These are phyloP conservation scores for Spisula solida DNA, from an alignment of 2,888 invertebrate genomes.

Conservation along the genomic window DNA sequence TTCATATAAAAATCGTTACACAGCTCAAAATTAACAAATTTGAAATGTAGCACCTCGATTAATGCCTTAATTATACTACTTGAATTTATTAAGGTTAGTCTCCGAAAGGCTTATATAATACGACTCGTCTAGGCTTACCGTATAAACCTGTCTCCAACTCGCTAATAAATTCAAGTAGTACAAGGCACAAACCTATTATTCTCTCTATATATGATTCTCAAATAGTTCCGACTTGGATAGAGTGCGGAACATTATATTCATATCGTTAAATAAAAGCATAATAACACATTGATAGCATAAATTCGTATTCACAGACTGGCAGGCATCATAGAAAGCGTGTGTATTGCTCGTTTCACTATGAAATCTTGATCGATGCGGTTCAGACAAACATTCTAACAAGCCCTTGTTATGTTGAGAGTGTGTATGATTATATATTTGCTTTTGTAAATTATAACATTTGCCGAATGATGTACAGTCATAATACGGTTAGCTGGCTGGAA, in stretches of 20 bases:
- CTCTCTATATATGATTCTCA: neutral
- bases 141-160: no score
- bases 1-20: no score
- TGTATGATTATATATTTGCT: slow-evolving; percentile 12
- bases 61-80: no score
- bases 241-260: neutral
- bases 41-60: neutral
- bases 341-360: neutral
- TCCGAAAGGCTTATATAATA: no score
- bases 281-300: neutral
- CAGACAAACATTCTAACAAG: neutral
- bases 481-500: neutral
- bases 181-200: no score
- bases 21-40: neutral
- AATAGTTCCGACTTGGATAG: neutral
- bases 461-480: neutral
- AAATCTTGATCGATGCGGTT: neutral
- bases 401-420: neutral
- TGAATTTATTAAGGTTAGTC: no score
- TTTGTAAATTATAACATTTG: neutral
- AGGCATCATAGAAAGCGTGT: neutral
- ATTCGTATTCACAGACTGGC: neutral
- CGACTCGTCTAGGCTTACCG: no score
- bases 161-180: no score
- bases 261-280: neutral